Evolutionary conservation across 2,888 invertebrate species (phyloP), one percentile per base, ranked within the genome.

Genomic region (Exephanes ischioxanthus): DNA sequence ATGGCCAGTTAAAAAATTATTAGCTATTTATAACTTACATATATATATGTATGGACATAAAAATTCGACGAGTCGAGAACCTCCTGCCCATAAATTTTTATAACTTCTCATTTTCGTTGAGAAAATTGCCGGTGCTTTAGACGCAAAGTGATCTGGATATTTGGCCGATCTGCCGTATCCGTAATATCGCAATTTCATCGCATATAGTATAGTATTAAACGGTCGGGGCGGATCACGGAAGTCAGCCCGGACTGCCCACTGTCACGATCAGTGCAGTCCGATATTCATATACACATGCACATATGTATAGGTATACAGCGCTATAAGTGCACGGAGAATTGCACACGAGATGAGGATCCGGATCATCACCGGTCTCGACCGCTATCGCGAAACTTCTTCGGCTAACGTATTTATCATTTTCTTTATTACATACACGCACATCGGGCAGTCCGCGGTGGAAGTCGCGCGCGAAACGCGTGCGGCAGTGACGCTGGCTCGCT

Each of bases 111-210:
- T 48, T 11, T 4, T 41, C 30, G 19, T 16, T 41, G 55, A 55
- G 80, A 76, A 79, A 22, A 75, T 55, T 41, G 70, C 55, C 45
- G 58, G 73, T 67, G 72, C 37, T n/a, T 67, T 26, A 14, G 55
- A 11, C 16, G 51, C 45, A 72, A 51, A 77, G 41, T 79, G 67
- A 58, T 61, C 37, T 11, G 61, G 70, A 16, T 22, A 55, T n/a
- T 33, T 41, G 30, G 48, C 19, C 48, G 58, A 61, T 48, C 55
- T 61, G 5, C 63, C 26, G 63, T 80, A 71, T 84, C 51, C 41
- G 41, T 70, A 76, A 63, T 45, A 61, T 72, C 53, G 71, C 58
- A 76, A 72, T 80, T 84, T 72, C 30, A 84, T 84, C 80, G 76
- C 76, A 67, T 58, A 76, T 66, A 71, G 26, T 66, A 77, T 61